A percentile compares a stretch with the other conserved stretches of the same genome.
These are phyloP conservation scores for Eulemur macaco DNA, from an alignment of 2,113 vertebrate species.

Conservation along the genomic window DNA sequence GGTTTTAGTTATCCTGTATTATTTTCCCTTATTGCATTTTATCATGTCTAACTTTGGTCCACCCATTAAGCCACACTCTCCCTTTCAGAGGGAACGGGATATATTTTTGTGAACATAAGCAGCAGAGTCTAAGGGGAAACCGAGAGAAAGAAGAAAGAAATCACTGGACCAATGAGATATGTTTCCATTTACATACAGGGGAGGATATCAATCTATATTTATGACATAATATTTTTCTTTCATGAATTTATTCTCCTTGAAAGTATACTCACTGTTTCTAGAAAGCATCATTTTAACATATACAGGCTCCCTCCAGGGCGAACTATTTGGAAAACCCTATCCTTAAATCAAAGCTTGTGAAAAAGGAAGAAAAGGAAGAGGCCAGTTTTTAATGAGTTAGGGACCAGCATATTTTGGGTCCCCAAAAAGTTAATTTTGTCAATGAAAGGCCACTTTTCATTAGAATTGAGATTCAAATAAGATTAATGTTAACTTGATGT, in stretches of 20 bases:
- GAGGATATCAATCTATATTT: background rate
- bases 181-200: background rate
- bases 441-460: background rate
- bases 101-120: background rate
- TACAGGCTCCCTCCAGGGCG: background rate
- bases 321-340: background rate
- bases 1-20: slow-evolving; percentile 14
- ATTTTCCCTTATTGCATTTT: slow-evolving; percentile 25
- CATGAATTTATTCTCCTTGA: slow-evolving; percentile 3
- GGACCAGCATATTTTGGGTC: background rate
- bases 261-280: background rate
- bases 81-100: background rate
- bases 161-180: background rate
- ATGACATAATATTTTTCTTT: background rate
- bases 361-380: background rate
- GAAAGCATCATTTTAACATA: background rate
- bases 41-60: background rate
- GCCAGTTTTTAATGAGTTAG: background rate
- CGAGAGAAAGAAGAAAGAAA: background rate
- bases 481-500: background rate
- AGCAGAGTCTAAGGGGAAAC: background rate
- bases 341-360: background rate
- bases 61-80: background rate
- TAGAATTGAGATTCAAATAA: background rate
- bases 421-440: background rate